Evolutionary conservation across 1,140 invertebrate genomes (phyloP).

Genomic region (Lordiphosa mommai): DNA sequence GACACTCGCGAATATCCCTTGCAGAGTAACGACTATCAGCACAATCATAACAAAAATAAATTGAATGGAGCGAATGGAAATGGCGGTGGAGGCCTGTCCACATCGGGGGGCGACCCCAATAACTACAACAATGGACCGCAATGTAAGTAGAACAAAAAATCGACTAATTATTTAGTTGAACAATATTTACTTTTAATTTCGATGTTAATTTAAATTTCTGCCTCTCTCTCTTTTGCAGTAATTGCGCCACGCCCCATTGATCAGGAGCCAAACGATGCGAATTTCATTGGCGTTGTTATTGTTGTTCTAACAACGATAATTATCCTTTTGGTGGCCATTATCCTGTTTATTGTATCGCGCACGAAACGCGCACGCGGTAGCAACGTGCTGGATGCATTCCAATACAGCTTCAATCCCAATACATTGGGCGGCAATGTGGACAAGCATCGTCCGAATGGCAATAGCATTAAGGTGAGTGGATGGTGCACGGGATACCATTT

Average conservation of each 20-base stretch:
- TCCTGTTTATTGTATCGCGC: slow-evolving; percentile 86
- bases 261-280: slow-evolving; percentile 82
- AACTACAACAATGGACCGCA: slow-evolving; percentile 75
- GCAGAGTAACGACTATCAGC: slow-evolving; percentile 85
- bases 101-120: slow-evolving; percentile 37
- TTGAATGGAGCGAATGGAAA: slow-evolving; percentile 31
- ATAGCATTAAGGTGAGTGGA: slow-evolving; percentile 81
- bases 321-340: slow-evolving; percentile 84
- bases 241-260: slow-evolving; percentile 79
- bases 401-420: slow-evolving; percentile 79
- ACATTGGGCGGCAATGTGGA: slow-evolving; percentile 80
- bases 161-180: slow-evolving; percentile 72
- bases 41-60: slow-evolving; percentile 81
- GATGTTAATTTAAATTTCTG: slow-evolving; percentile 55
- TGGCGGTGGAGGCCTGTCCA: slow-evolving; percentile 62
- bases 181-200: slow-evolving; percentile 77
- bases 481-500: slow-evolving; percentile 4
- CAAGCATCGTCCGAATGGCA: slow-evolving; percentile 78
- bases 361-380: slow-evolving; percentile 84
- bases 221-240: slow-evolving; percentile 49
- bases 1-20: slow-evolving; percentile 84
- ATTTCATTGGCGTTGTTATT: slow-evolving; percentile 87
- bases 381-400: slow-evolving; percentile 79
- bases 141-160: slow-evolving; percentile 51
- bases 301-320: slow-evolving; percentile 89